These are phyloP conservation scores for Agrochola macilenta DNA, from an alignment of 2,888 invertebrate genomes.

Conservation along the genomic window DNA sequence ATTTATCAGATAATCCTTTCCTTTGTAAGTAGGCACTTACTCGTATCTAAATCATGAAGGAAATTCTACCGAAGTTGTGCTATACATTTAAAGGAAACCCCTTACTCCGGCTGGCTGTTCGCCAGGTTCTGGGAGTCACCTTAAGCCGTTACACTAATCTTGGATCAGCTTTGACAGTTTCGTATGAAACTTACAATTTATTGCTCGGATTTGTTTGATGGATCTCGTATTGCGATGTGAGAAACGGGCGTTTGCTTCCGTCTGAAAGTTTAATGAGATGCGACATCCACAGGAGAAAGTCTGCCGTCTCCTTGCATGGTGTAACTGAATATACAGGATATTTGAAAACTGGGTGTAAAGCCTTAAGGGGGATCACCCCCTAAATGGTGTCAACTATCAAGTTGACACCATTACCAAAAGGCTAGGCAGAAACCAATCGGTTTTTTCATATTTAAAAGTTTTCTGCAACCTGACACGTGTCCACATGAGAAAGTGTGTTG, in stretches of 20 bases:
- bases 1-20: conserved; percentile 63
- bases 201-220: conserved; percentile 25
- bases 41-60: conserved; percentile 57
- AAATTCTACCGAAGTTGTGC: conserved; percentile 52
- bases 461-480: too few relatives aligned
- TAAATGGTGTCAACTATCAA: too few relatives aligned
- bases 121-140: conserved; percentile 55
- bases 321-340: background rate
- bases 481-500: too few relatives aligned
- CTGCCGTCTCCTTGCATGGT: background rate
- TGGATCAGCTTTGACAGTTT: conserved; percentile 55
- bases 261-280: conserved; percentile 22
- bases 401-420: too few relatives aligned
- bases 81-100: conserved; percentile 54
- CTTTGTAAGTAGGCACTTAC: conserved; percentile 55
- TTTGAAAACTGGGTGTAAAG: too few relatives aligned
- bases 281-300: background rate
- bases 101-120: conserved; percentile 40
- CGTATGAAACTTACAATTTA: conserved; percentile 55
- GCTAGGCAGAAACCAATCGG: too few relatives aligned
- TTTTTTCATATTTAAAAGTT: too few relatives aligned
- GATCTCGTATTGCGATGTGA: conserved; percentile 30
- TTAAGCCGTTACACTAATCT: conserved; percentile 56
- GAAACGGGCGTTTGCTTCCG: background rate
- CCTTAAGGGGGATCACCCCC: too few relatives aligned